Evolutionary conservation across 2,888 invertebrate species (phyloP), one percentile per base, ranked within the genome.

Genomic region (Synergus laeviventris): DNA sequence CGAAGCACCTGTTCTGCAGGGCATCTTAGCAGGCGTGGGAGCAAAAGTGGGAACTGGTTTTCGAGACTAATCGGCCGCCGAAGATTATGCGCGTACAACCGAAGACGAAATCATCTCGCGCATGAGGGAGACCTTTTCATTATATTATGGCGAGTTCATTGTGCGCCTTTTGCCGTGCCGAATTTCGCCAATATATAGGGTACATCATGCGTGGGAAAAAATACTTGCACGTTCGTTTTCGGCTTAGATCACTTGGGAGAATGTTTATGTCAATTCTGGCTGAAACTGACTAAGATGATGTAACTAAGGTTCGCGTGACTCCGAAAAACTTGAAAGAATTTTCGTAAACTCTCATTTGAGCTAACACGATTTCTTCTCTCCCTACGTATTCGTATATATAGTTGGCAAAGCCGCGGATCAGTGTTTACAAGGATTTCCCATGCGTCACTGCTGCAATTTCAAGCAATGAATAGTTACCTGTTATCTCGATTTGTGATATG

Each of bases 1-100:
- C 42, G 31, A 59, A 59, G 39, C 59, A 76, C 76, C 45, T 60
- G 24, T 64, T 49, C 38, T 62, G 38, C 16, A 39, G 74, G 76
- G 81, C 85, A 86, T 85, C 81, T 83, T 82, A 81, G n/a, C 73
- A 76, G 80, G 88, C 86, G 88, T 88, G 88, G 88, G 88, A 88
- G 88, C 87, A 82, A 83, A 88, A 84, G 81, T 76, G 81, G 76
- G 83, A 86, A 88, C 87, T 83, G 82, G 86, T 86, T 88, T 82
- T 81, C 85, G 84, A 85, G 84, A 85, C 84, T 87, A 87, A 87
- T 87, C 86, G 82, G 82, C 83, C 79, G 83, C 81, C 81, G 82
- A 79, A 77, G 82, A 82, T 82, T 81, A 76, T 80, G 78, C 73
- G 79, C 66, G 76, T 75, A 39, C 54, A 39, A 54, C 64, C 64